A percentile compares a stretch with the other conserved stretches of the same genome.
Conservation (phyloP, 2,797 vertebrate species). For the Acrocephalus scirpaceus region DNA sequence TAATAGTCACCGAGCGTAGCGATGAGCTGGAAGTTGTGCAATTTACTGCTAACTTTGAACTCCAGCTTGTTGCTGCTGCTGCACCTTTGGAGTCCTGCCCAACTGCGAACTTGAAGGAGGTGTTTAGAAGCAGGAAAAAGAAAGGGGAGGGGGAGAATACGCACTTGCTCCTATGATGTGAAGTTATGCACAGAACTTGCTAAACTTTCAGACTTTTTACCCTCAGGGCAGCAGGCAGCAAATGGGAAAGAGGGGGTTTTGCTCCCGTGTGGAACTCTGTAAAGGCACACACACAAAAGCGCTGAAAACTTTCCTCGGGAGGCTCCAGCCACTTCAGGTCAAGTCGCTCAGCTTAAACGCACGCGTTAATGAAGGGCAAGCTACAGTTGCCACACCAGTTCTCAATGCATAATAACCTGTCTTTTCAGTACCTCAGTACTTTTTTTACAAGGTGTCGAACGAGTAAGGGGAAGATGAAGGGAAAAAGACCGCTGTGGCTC, state of each 20-base stretch:
- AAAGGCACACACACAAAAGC: neutral
- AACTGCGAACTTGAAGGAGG: conserved; percentile 73
- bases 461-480: neutral
- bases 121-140: conserved; percentile 70
- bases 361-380: neutral
- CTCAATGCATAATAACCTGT: neutral
- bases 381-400: conserved; percentile 53
- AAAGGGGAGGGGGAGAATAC: neutral
- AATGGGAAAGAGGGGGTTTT: conserved; percentile 29
- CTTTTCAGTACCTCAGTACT: neutral
- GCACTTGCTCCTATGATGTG: conserved; percentile 62
- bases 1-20: conserved; percentile 67
- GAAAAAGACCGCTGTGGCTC: neutral
- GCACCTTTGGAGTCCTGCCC: conserved; percentile 81
- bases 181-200: conserved; percentile 59
- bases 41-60: conserved; percentile 80
- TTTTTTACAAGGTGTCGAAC: neutral
- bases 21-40: conserved; percentile 79
- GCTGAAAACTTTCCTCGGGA: conserved; percentile 22
- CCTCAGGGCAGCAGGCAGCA: conserved; percentile 42
- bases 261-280: neutral
- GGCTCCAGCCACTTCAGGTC: conserved; percentile 44
- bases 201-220: conserved; percentile 60
- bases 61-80: conserved; percentile 71
- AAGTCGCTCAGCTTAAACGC: neutral